Evolutionary conservation across 2,888 invertebrate species (phyloP).

Genomic region (Andrena trimmerana): DNA sequence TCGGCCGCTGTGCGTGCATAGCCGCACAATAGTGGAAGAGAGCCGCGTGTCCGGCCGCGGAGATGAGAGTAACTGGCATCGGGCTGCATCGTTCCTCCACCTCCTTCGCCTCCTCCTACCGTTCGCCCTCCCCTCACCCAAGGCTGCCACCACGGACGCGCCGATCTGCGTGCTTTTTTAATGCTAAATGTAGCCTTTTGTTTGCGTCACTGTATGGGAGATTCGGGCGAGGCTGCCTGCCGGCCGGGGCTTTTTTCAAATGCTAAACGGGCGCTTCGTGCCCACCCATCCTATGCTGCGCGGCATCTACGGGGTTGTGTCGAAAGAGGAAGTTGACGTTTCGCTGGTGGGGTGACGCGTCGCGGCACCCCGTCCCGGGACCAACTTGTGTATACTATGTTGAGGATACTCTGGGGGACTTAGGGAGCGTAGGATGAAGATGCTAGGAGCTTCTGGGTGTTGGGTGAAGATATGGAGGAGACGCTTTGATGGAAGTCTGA

Average conservation of each 20-base stretch:
- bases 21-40: conserved; percentile 58
- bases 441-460: background rate
- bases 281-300: conserved; percentile 56
- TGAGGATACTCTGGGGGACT: background rate
- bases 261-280: conserved; percentile 76
- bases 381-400: background rate
- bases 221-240: conserved; percentile 68
- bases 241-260: conserved; percentile 77
- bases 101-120: conserved; percentile 36
- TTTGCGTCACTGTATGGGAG: conserved; percentile 74
- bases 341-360: conserved; percentile 38
- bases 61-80: conserved; percentile 74
- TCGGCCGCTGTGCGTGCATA: conserved; percentile 24
- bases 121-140: conserved; percentile 26
- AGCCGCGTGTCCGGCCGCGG: conserved; percentile 69
- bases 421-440: background rate
- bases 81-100: conserved; percentile 63
- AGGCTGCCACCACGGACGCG: conserved; percentile 52
- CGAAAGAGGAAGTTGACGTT: conserved; percentile 62
- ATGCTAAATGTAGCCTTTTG: conserved; percentile 81
- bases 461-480: too few species aligned
- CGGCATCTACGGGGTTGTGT: conserved; percentile 70
- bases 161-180: conserved; percentile 78
- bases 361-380: conserved; percentile 47
- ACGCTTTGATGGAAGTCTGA: too few species aligned